These are phyloP conservation scores for Cryptocheilus praepositus DNA, from an alignment of 2,888 invertebrate genomes.

Conservation along the genomic window DNA sequence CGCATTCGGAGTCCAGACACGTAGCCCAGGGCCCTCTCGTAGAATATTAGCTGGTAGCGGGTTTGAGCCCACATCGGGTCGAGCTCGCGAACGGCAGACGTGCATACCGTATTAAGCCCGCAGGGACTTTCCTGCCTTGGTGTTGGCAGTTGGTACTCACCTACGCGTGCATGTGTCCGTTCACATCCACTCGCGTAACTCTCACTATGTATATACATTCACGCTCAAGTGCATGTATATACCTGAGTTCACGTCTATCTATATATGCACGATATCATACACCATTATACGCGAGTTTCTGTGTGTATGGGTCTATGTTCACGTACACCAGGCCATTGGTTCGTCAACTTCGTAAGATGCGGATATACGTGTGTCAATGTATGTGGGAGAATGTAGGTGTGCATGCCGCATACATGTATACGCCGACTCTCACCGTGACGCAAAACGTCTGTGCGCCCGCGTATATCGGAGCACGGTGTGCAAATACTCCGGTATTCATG, in stretches of 20 bases:
- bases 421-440: constrained; percentile 6
- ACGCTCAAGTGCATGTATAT: too few relatives aligned
- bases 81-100: constrained; percentile 66
- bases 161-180: too few relatives aligned
- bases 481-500: constrained; percentile 73
- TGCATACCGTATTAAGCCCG: constrained; percentile 73
- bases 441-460: constrained; percentile 11
- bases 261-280: too few relatives aligned
- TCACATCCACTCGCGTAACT: background rate
- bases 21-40: constrained; percentile 67
- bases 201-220: background rate
- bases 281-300: too few relatives aligned
- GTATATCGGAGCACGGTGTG: constrained; percentile 55
- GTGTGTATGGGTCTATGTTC: too few relatives aligned
- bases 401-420: background rate
- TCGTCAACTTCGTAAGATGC: background rate
- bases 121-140: constrained; percentile 58
- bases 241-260: too few relatives aligned
- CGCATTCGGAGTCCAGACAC: constrained; percentile 63
- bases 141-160: background rate
- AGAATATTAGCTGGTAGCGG: constrained; percentile 72
- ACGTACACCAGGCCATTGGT: too few relatives aligned
- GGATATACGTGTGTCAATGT: constrained; percentile 2
- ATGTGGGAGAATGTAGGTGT: constrained; percentile 4
- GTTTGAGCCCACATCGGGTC: constrained; percentile 64